A percentile compares a stretch with the other conserved stretches of the same genome.
Conservation (phyloP, 2,113 vertebrate genomes). For the Cariama cristata region DNA sequence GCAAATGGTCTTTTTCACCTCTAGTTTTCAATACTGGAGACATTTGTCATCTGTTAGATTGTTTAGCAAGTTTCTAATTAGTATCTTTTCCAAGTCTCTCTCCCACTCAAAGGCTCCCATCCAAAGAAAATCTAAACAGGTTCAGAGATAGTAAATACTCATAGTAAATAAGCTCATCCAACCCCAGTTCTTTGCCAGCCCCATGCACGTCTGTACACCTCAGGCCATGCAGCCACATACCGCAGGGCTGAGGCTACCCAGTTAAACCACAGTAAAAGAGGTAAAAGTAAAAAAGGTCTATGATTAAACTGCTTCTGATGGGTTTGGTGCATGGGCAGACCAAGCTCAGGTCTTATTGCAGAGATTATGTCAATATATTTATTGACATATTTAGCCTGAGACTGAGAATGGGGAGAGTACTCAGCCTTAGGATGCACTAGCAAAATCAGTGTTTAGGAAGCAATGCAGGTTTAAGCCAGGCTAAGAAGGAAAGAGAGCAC, state of each 20-base stretch:
- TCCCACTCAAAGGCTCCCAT: background rate
- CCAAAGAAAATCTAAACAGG: background rate
- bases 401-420: background rate
- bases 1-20: conserved; percentile 19
- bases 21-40: background rate
- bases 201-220: rapidly evolving
- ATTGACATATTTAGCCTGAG: background rate
- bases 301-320: background rate
- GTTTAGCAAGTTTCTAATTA: conserved; percentile 10
- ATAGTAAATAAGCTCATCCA: background rate
- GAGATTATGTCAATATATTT: background rate
- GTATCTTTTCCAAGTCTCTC: background rate
- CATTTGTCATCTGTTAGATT: background rate
- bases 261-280: background rate
- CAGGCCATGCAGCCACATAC: background rate
- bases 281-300: background rate
- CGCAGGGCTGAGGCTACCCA: background rate
- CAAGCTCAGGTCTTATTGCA: background rate
- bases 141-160: background rate
- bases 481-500: background rate
- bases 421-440: background rate
- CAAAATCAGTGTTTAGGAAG: background rate
- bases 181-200: background rate
- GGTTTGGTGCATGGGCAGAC: background rate
- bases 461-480: background rate